Conservation (phyloP, 2,797 vertebrate genomes). For the Masticophis lateralis region DNA sequence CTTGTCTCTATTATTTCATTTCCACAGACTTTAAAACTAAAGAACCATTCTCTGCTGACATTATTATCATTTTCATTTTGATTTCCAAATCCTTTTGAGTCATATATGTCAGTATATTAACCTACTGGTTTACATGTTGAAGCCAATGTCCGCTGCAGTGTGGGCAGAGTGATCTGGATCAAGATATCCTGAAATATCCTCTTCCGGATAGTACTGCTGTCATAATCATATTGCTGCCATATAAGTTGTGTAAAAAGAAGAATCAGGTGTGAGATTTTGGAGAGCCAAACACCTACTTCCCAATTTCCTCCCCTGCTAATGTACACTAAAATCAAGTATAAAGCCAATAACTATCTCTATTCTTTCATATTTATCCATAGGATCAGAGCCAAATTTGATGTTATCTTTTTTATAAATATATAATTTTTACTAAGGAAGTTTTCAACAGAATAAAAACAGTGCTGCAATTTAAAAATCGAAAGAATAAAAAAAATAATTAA, state of each 20-base stretch:
- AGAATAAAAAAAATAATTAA: neutral
- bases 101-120: slow-evolving; percentile 15
- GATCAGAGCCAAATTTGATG: neutral
- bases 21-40: neutral
- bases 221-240: slow-evolving; percentile 89
- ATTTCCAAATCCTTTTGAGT: slow-evolving; percentile 3
- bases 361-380: neutral
- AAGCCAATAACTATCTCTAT: neutral
- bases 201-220: slow-evolving; percentile 91
- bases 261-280: neutral
- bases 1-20: neutral
- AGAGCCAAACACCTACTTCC: neutral
- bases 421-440: neutral
- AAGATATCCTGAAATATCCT: slow-evolving; percentile 85
- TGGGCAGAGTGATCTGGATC: slow-evolving; percentile 86
- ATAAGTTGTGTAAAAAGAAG: slow-evolving; percentile 32
- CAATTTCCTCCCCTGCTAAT: neutral
- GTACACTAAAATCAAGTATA: neutral
- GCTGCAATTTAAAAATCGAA: neutral
- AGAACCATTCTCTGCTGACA: neutral
- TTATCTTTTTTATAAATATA: neutral
- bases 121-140: slow-evolving; percentile 82
- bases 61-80: neutral
- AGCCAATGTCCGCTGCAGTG: slow-evolving; percentile 82
- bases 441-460: neutral